Evolutionary conservation across 1,140 invertebrate genomes (phyloP).

Genomic region (Melanaphis sacchari): DNA sequence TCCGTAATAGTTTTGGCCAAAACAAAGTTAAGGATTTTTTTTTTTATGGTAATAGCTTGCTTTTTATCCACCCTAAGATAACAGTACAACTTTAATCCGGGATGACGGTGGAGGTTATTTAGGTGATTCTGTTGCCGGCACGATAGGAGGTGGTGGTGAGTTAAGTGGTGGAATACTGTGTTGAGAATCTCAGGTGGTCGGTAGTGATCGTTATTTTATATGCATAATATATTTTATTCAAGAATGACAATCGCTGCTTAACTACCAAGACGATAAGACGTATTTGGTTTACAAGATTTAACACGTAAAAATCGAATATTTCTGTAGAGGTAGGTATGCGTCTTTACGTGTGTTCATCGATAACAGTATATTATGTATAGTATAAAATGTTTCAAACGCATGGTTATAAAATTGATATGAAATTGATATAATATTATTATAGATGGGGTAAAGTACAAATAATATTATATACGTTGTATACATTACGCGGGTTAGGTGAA

Average conservation of each 20-base stretch:
- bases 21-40: conserved; percentile 43
- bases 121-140: not conserved
- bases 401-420: no score
- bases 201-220: not conserved
- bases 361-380: no score
- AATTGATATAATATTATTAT: no score
- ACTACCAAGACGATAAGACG: not conserved
- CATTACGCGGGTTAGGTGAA: no score
- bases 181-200: conserved; percentile 32
- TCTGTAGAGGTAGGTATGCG: no score
- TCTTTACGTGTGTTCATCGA: no score
- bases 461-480: no score
- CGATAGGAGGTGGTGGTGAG: not conserved
- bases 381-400: no score
- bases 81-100: not conserved
- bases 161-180: not conserved
- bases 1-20: conserved; percentile 22
- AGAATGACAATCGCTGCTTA: not conserved
- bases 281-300: not conserved
- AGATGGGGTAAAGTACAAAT: no score
- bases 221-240: not conserved
- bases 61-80: not conserved
- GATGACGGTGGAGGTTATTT: not conserved
- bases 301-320: not conserved
- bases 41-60: conserved; percentile 36